Base-by-base conservation (phyloP, 2,797 vertebrate genomes). In the Selene dorsalis region DNA sequence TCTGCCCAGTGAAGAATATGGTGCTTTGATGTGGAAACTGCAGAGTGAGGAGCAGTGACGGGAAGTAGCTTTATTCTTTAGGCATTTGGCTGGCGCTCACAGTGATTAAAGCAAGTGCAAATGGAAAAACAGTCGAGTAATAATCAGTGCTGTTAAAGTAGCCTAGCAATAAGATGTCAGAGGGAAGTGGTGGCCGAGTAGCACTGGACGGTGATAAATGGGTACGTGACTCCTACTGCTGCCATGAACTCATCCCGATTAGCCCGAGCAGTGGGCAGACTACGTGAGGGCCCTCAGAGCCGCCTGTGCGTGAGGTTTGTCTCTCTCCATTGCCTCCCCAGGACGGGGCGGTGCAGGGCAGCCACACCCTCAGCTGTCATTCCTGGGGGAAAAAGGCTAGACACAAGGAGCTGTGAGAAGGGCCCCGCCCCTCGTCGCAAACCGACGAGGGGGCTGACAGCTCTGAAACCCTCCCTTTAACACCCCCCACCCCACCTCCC, bases 351-450 rank as follows among this genome's bases (percentile, higher is more conserved):
- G 86, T 69, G 87, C 82, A 67, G 84, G 84, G 89, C 87, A 86
- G 89, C 90, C 89, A 84, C 87, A 88, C 86, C 92, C 91, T 92
- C 89, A 47, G 91, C 91, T 91, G 88, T 91, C 88, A 90, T 84
- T 94, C 93, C 93, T 95, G 89, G 76, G 92, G 89, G 90, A 94
- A 92, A 94, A 91, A 92, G 91, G 93, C 94, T 94, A 93, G 86
- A 95, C 90, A 94, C 89, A 94, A 93, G 94, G 93, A 94, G 92
- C 93, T 93, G 88, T 94, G 93, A 95, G 92, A 93, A 87, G 83
- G 80, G 78, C 83, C 90, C 75, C 89, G 12, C 89, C 89, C 87
- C 85, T 79, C 84, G 63, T 45, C 85, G 0, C 68, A 4, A 67
- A 59, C 14, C 14, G 86, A 90, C 86, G 73, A 91, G 88, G 84